phyloP scores from a whole-genome alignment of 2,888 invertebrate genomes.

The Dascillus cervinus region DNA sequence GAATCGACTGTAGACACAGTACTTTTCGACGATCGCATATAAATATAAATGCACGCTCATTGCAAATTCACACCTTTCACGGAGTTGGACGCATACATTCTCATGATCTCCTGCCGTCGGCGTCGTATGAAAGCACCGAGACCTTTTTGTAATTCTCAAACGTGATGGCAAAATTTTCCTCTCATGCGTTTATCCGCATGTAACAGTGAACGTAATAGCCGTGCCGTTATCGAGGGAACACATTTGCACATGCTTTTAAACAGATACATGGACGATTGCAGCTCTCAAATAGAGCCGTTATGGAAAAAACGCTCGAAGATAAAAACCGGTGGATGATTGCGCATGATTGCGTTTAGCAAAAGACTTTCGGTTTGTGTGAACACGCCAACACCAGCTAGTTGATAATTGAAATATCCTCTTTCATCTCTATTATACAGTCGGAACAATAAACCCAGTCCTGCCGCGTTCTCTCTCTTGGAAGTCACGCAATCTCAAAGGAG shows the following conservation, averaged over 20 bases:
- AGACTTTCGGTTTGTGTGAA: constrained; percentile 1
- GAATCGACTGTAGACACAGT: too few species aligned
- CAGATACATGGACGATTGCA: constrained; percentile 6
- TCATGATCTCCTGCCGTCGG: too few species aligned
- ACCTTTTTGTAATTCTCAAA: too few species aligned
- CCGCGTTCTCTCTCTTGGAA: constrained; percentile 7
- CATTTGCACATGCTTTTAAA: constrained; percentile 9
- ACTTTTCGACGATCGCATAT: too few species aligned
- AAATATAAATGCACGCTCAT: too few species aligned
- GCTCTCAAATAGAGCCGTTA: constrained; percentile 1
- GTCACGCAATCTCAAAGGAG: constrained; percentile 11
- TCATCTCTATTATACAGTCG: constrained; percentile 8
- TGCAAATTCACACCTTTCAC: too few species aligned
- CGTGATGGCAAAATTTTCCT: too few species aligned
- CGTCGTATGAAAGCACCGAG: too few species aligned
- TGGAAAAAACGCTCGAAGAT: neutral
- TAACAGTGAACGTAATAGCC: too few species aligned
- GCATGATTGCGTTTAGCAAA: neutral
- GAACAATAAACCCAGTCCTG: constrained; percentile 5
- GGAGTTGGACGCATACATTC: too few species aligned
- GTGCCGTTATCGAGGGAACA: constrained; percentile 9
- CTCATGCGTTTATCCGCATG: too few species aligned
- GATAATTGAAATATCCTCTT: constrained; percentile 9
- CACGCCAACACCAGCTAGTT: constrained; percentile 8
- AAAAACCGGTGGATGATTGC: neutral